phyloP scores from a whole-genome alignment of 2,113 vertebrate species.

The Dasyprocta punctata region DNA sequence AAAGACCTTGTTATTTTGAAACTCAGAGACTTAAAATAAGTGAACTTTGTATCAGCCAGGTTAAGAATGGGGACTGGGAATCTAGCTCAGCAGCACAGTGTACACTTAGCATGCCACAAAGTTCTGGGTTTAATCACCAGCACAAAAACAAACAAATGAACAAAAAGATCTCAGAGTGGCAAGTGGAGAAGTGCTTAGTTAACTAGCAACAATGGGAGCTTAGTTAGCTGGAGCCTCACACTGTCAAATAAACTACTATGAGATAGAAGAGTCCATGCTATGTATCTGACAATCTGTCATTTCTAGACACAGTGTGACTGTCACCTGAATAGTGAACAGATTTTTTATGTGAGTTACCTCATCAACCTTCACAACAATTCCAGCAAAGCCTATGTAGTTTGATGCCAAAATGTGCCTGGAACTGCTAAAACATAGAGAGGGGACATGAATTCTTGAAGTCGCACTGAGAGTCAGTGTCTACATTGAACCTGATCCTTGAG shows the following conservation, averaged over 20 bases:
- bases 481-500: not conserved
- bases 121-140: not conserved
- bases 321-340: not conserved
- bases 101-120: not conserved
- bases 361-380: constrained; percentile 8
- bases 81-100: not conserved
- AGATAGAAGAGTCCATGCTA: not conserved
- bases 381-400: not conserved
- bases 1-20: constrained; percentile 50
- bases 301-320: constrained; percentile 23
- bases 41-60: not conserved
- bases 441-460: not conserved
- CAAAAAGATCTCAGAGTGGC: not conserved
- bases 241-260: not conserved
- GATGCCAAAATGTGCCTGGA: constrained; percentile 1
- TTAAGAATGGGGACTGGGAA: not conserved
- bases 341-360: constrained; percentile 60
- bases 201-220: not conserved
- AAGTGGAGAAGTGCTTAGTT: not conserved
- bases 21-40: not conserved
- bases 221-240: not conserved
- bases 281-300: not conserved
- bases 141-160: not conserved
- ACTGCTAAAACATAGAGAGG: not conserved
- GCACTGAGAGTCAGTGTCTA: not conserved